Evolutionary conservation across 2,888 invertebrate genomes (phyloP).

Genomic region (Hymenopus coronatus): DNA sequence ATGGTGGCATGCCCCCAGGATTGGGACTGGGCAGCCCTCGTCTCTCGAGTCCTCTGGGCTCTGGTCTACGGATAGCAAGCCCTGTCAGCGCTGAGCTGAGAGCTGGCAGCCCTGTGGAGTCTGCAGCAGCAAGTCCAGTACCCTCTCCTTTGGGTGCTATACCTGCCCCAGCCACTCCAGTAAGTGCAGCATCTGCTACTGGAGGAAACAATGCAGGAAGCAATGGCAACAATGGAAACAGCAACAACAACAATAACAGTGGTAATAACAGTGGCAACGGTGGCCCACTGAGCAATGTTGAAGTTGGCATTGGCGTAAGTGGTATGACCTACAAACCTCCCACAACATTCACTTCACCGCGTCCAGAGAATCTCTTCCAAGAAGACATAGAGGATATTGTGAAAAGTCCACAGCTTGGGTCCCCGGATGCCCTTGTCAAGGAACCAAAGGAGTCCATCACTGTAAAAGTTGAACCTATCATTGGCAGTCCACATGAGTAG

Average conservation of each 20-base stretch:
- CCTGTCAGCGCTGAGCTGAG: conserved; percentile 8
- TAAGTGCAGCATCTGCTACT: conserved; percentile 48
- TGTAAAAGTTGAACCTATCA: conserved; percentile 32
- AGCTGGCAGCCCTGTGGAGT: conserved; percentile 17
- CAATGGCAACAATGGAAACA: conserved; percentile 62
- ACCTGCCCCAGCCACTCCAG: neutral
- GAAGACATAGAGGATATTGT: conserved; percentile 62
- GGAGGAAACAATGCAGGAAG: conserved; percentile 59
- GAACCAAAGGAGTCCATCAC: conserved; percentile 29
- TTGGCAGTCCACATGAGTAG: conserved; percentile 23
- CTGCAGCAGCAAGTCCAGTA: conserved; percentile 49
- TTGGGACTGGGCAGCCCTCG: neutral
- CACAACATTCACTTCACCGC: conserved; percentile 34
- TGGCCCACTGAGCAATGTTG: conserved; percentile 47
- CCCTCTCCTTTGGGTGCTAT: conserved; percentile 12
- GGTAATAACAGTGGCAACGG: conserved; percentile 64
- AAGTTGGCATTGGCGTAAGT: conserved; percentile 57
- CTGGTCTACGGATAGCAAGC: neutral
- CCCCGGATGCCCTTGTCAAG: conserved; percentile 27
- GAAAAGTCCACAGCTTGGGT: conserved; percentile 51
- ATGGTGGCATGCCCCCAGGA: conserved; percentile 24
- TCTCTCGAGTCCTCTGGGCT: conserved; percentile 9
- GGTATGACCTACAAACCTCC: conserved; percentile 62
- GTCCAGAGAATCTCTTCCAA: conserved; percentile 60
- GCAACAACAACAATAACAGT: conserved; percentile 36